These are phyloP conservation scores for Hippocampus abdominalis DNA, from an alignment of 2,113 vertebrate species.

Conservation along the genomic window DNA sequence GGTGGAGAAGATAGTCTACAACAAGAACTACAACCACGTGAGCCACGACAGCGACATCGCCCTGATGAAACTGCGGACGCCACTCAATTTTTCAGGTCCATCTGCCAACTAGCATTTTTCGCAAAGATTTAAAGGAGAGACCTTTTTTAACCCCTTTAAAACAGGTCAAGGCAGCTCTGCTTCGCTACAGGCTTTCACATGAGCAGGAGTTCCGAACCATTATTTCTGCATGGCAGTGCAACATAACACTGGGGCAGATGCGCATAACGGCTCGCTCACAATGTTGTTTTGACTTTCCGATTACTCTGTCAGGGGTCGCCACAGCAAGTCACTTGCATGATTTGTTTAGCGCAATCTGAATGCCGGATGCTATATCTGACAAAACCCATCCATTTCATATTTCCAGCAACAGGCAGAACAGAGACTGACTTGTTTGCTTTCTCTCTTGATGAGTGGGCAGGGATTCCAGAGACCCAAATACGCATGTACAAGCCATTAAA, in stretches of 20 bases:
- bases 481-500: neutral
- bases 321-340: no score
- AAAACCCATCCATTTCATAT: neutral
- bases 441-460: no score
- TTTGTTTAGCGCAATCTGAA: no score
- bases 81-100: slow-evolving; percentile 81
- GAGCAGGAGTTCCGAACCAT: no score
- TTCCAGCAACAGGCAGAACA: neutral
- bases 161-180: neutral
- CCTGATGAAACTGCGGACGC: slow-evolving; percentile 77
- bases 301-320: no score
- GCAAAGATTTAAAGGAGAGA: neutral
- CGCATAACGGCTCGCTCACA: no score
- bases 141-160: neutral
- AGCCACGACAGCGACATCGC: slow-evolving; percentile 85
- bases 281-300: no score
- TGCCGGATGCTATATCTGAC: no score
- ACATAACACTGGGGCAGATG: no score
- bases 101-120: neutral
- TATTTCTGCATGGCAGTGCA: no score
- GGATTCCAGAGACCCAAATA: neutral
- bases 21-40: slow-evolving; percentile 77
- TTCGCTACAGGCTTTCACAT: no score
- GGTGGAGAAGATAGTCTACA: slow-evolving; percentile 79
- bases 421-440: neutral